Evolutionary conservation across 2,113 vertebrate species (phyloP), one percentile per base, ranked within the genome.

Genomic region (Balaeniceps rex): DNA sequence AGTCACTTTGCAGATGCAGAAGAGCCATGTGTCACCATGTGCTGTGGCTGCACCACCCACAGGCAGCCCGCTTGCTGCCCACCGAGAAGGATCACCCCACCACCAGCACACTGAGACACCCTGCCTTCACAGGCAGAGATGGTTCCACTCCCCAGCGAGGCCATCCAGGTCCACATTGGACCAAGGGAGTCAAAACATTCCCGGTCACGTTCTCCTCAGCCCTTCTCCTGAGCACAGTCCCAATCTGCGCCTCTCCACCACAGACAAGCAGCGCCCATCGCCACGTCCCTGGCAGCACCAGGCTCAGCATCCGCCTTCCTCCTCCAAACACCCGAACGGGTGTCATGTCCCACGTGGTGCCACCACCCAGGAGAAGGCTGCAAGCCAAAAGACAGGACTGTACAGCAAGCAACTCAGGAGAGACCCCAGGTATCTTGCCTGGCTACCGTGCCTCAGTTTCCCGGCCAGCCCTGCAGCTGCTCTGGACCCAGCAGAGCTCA

Each of bases 141-240:
- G 7, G 34, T 24, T 6, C 19, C 46, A 11, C 28, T 19, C 18
- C 15, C 28, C 69, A 52, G 46, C 0, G 0, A 81, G n/a, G 57
- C 65, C 44, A 4, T 15, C 33, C 54, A 29, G 40, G 19, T 55
- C 54, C 2, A 0, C 3, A 0, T 0, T 6, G 25, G 29, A 55
- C 33, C 38, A 38, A 63, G 14, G 26, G n/a, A 49, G 9, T 12
- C 60, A 74, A n/a, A 64, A 64, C 2, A 0, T 44, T 76, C 51
- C 52, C 0, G 0, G 7, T 8, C 24, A 38, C 0, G 2, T 23
- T 81, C 14, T 82, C 47, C 33, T 31, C 36, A 16, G 63, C 34
- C 52, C 44, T 87, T 19, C 52, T 31, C 23, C 40, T 18, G 6
- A 83, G n/a, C 38, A 33, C 12, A 61, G 60, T 19, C 42, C 47